Conservation (phyloP, 2,888 invertebrate genomes). For the Dryobotodes eremita region DNA sequence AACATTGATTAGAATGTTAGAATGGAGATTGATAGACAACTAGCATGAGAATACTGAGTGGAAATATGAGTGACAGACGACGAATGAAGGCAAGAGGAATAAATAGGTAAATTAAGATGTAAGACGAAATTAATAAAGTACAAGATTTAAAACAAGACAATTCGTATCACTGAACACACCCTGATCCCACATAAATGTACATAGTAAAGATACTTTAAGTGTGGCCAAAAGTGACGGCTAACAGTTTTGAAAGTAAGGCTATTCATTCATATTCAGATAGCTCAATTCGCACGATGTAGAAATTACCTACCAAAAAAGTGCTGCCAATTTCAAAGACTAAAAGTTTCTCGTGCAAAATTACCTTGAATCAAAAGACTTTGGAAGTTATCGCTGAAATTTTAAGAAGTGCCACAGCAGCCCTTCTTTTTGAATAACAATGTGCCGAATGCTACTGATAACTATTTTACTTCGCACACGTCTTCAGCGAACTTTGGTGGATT, state of each 20-base stretch:
- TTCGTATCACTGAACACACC: neutral
- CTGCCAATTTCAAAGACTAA: constrained; percentile 4
- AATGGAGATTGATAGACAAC: neutral
- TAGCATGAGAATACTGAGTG: neutral
- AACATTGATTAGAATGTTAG: neutral
- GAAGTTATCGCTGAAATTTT: constrained; percentile 30
- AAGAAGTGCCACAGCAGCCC: constrained; percentile 1
- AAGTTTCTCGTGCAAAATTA: constrained; percentile 24
- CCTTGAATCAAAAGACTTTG: constrained; percentile 34
- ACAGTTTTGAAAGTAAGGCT: neutral
- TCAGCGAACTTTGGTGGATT: neutral
- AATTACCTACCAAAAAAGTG: constrained; percentile 15
- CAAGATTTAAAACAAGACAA: neutral
- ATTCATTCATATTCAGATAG: neutral
- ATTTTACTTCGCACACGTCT: neutral
- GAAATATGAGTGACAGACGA: neutral
- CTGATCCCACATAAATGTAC: neutral
- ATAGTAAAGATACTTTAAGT: neutral
- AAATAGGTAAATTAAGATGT: neutral
- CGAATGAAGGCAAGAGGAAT: neutral
- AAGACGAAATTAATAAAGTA: neutral
- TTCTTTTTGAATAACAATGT: constrained; percentile 29
- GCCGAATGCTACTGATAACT: neutral
- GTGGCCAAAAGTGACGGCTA: neutral
- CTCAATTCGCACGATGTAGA: neutral